Conservation (phyloP, 2,888 invertebrate species). For the Geotrupes spiniger region DNA sequence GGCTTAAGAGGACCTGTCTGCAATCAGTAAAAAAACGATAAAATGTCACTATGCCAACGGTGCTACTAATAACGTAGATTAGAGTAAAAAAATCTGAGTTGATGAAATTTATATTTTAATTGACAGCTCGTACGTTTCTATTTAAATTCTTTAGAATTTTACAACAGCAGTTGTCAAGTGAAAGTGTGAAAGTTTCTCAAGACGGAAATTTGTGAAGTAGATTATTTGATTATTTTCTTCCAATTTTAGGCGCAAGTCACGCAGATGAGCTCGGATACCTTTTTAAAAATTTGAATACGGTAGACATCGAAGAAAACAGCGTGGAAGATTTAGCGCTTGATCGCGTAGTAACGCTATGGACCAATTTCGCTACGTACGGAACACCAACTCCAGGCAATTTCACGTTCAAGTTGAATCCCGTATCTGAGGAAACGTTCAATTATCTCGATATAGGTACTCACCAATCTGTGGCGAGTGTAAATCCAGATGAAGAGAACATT, state of each 20-base stretch:
- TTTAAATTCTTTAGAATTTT: too few species aligned
- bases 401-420: slow-evolving; percentile 33
- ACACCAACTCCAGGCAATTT: slow-evolving; percentile 27
- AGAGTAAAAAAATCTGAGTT: too few species aligned
- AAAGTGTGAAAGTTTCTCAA: too few species aligned
- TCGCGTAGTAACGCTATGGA: slow-evolving; percentile 35
- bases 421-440: slow-evolving; percentile 30
- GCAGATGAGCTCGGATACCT: slow-evolving; percentile 15
- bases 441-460: slow-evolving; percentile 37
- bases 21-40: too few species aligned
- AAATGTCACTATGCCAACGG: too few species aligned
- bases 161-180: too few species aligned
- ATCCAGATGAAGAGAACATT: slow-evolving; percentile 36
- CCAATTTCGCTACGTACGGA: slow-evolving; percentile 37
- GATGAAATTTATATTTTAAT: too few species aligned
- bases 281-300: background rate
- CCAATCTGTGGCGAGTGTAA: slow-evolving; percentile 25
- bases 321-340: slow-evolving; percentile 28
- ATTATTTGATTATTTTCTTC: too few species aligned
- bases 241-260: slow-evolving; percentile 15
- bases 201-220: too few species aligned
- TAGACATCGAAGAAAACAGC: slow-evolving; percentile 22
- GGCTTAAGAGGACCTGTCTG: too few species aligned
- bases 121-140: too few species aligned
- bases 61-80: too few species aligned